Evolutionary conservation across 1,140 invertebrate genomes (phyloP).

Genomic region (Harpegnathos saltator): DNA sequence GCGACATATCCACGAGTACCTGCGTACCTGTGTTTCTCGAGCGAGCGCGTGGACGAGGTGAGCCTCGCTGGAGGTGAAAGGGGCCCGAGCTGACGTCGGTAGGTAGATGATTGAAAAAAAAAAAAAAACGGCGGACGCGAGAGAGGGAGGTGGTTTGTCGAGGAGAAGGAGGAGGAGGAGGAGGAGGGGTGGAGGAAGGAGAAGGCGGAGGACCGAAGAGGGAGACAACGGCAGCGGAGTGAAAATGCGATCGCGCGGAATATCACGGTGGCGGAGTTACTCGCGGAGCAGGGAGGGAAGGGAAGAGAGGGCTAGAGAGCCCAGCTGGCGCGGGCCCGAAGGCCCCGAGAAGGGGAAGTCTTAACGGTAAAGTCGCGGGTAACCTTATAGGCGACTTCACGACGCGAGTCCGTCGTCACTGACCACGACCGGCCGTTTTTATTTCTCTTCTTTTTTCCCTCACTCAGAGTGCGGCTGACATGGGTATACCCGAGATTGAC

Average conservation of each 20-base stretch:
- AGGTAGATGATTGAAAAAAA: slow-evolving; percentile 71
- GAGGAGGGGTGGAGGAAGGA: slow-evolving; percentile 40
- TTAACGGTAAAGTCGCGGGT: slow-evolving; percentile 82
- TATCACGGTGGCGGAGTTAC: slow-evolving; percentile 35
- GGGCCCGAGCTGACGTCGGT: slow-evolving; percentile 77
- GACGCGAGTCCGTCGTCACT: slow-evolving; percentile 66
- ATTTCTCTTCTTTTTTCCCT: slow-evolving; percentile 57
- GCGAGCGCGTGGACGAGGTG: slow-evolving; percentile 48
- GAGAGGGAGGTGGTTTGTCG: too few species aligned
- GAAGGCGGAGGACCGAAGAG: slow-evolving; percentile 44
- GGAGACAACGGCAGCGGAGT: slow-evolving; percentile 58
- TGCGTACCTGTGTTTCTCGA: slow-evolving; percentile 39
- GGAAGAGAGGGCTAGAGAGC: slow-evolving; percentile 52
- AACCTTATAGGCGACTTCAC: slow-evolving; percentile 77
- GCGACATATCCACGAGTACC: background rate
- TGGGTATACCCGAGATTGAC: background rate
- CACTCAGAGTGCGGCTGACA: background rate
- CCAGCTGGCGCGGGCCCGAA: slow-evolving; percentile 13
- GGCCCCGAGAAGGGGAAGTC: slow-evolving; percentile 58
- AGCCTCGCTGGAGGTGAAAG: slow-evolving; percentile 80
- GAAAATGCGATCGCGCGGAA: slow-evolving; percentile 76
- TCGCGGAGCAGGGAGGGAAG: slow-evolving; percentile 23
- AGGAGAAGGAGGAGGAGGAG: background rate
- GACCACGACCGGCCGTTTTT: slow-evolving; percentile 72
- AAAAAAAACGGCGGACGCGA: slow-evolving; percentile 67